Conservation (phyloP, 2,113 vertebrate species). For the Trachemys scripta region DNA sequence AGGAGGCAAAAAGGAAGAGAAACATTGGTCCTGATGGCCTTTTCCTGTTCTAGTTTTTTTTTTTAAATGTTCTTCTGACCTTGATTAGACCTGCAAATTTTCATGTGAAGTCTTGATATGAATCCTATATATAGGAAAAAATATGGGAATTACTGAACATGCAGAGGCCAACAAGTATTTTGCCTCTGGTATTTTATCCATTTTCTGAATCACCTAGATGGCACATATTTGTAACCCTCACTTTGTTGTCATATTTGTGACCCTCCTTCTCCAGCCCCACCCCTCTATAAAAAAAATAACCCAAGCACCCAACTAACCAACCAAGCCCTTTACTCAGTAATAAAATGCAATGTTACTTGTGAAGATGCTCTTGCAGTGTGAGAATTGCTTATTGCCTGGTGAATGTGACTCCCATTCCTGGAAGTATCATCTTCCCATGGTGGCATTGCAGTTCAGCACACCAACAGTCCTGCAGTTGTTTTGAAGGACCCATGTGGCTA, state of each 20-base stretch:
- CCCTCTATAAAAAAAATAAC: neutral
- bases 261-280: fast-evolving
- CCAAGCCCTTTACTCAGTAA: neutral
- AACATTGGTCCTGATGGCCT: slow-evolving; percentile 74
- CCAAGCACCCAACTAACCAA: neutral
- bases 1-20: slow-evolving; percentile 72
- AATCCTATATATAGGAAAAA: slow-evolving; percentile 51
- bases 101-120: slow-evolving; percentile 57
- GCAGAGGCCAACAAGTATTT: neutral
- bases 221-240: neutral
- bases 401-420: fast-evolving
- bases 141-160: slow-evolving; percentile 34
- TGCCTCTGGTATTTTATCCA: neutral
- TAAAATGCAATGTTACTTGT: neutral
- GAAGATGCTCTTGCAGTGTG: neutral
- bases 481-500: fast-evolving
- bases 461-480: neutral
- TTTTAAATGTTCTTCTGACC: slow-evolving; percentile 72
- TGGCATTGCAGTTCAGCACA: neutral
- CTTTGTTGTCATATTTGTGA: neutral
- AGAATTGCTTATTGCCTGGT: neutral
- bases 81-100: slow-evolving; percentile 73
- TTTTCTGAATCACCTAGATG: neutral
- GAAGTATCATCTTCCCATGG: neutral
- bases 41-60: slow-evolving; percentile 77